These are phyloP conservation scores for Gobio gobio DNA, from an alignment of 2,113 vertebrate species.

Conservation along the genomic window DNA sequence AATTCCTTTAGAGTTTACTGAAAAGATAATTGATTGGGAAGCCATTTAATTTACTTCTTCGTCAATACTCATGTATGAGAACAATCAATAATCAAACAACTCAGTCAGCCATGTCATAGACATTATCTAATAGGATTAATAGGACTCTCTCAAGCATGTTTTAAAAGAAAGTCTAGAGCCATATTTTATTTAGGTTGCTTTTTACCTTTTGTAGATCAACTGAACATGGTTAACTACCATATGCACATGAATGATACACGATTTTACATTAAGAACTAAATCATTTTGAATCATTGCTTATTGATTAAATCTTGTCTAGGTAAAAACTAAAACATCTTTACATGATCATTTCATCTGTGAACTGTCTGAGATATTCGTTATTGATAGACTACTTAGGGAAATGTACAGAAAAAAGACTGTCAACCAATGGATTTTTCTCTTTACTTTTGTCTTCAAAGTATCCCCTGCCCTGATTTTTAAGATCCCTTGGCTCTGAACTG, in stretches of 20 bases:
- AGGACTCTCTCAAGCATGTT: neutral
- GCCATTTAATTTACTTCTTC: slow-evolving; percentile 69
- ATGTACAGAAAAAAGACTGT: slow-evolving; percentile 27
- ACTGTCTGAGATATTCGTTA: neutral
- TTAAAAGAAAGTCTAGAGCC: neutral
- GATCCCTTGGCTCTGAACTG: slow-evolving; percentile 54
- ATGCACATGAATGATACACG: neutral
- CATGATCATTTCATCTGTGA: neutral
- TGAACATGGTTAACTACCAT: neutral
- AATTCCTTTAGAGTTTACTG: slow-evolving; percentile 72
- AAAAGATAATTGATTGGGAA: slow-evolving; percentile 72
- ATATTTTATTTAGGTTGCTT: neutral
- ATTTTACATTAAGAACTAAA: neutral
- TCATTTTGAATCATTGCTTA: neutral
- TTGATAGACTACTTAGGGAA: neutral
- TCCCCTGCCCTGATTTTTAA: slow-evolving; percentile 48
- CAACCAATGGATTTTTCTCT: slow-evolving; percentile 12
- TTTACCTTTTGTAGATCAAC: neutral
- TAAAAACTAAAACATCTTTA: neutral
- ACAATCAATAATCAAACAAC: slow-evolving; percentile 71
- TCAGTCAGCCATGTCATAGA: slow-evolving; percentile 61
- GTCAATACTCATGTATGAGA: slow-evolving; percentile 69
- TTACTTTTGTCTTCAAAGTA: slow-evolving; percentile 48
- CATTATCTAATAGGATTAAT: slow-evolving; percentile 41
- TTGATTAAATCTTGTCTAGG: neutral